phyloP scores from a whole-genome alignment of 2,888 invertebrate genomes.

The Heliothis peltigera region DNA sequence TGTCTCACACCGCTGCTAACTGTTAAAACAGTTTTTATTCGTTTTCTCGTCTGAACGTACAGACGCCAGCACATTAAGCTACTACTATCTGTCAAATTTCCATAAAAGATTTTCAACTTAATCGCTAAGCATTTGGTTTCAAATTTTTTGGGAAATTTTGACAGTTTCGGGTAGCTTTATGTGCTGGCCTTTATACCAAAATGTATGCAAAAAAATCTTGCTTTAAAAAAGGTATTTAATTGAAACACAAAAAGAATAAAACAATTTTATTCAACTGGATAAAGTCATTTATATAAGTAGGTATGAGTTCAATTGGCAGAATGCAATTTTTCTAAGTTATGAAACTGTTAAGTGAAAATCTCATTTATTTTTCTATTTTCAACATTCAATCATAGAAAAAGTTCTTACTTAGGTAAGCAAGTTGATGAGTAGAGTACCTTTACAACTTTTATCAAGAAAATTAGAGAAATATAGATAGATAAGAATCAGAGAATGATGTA shows the following conservation, averaged over 20 bases:
- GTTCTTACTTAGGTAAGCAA: conserved; percentile 24
- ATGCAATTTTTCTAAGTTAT: conserved; percentile 53
- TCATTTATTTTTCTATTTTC: conserved; percentile 54
- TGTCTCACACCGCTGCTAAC: conserved; percentile 4
- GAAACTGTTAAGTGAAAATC: conserved; percentile 49
- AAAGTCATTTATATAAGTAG: conserved; percentile 40
- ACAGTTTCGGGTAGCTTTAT: no score
- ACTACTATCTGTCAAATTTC: no score
- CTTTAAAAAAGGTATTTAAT: no score
- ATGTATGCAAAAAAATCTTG: no score
- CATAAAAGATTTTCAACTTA: no score
- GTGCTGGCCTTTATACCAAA: no score
- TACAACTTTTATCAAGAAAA: conserved; percentile 37
- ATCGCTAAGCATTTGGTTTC: no score
- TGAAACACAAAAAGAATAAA: no score
- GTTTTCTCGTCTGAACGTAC: no score
- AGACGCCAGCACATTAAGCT: no score
- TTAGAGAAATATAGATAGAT: conserved; percentile 19
- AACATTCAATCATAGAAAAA: conserved; percentile 49
- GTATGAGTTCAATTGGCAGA: conserved; percentile 46
- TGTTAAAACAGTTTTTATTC: no score
- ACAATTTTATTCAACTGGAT: conserved; percentile 17
- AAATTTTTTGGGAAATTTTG: no score
- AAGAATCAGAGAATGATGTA: conserved; percentile 12
- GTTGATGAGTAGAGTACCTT: conserved; percentile 15